Evolutionary conservation across 2,797 vertebrate species (phyloP), one percentile per base, ranked within the genome.

Genomic region (Euthynnus affinis): DNA sequence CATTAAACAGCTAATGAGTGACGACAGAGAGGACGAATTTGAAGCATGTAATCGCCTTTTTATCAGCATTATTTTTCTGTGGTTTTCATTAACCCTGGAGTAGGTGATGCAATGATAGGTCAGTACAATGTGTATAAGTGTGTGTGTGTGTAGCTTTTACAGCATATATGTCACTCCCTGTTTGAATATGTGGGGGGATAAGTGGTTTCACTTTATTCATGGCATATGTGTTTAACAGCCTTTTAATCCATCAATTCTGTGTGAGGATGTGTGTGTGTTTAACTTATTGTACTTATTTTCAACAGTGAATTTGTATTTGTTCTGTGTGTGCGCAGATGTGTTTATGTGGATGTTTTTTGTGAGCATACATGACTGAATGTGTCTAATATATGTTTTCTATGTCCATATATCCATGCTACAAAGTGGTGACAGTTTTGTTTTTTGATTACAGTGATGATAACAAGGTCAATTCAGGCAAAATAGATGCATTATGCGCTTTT

Each of bases 1-100:
- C 77, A 84, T 86, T 81, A 67, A 78, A 72, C 73, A 78, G 74
- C 78, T 80, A 89, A 90, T 84, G 82, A 82, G 71, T 60, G 65
- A 65, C 1, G 40, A 74, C 63, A 42, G 40, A 15, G 20, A 42
- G 15, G 34, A 71, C 63, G 25, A 8, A 77, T 74, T n/a, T 67
- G 60, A 88, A 81, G 76, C 63, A 51, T 72, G 73, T 89, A 82
- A 88, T 85, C 69, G 27, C n/a, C 64, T 81, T 74, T 78, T 73
- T 44, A 71, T 74, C 37, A 48, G 53, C 73, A n/a, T 65, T 79
- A 61, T 65, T 86, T 76, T 76, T 69, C 34, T 55, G 10, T 59
- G 13, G 9, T 65, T 84, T 84, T 71, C 60, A 88, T 82, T 78
- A 80, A 79, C 46, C 68, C 68, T 52, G 44, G 60, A 66, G 61